Percentiles rank a stretch among this genome's conserved stretches.
Conservation (phyloP, 53 echinoderm and acorn worm genomes). For the Echinarachnius parma region DNA sequence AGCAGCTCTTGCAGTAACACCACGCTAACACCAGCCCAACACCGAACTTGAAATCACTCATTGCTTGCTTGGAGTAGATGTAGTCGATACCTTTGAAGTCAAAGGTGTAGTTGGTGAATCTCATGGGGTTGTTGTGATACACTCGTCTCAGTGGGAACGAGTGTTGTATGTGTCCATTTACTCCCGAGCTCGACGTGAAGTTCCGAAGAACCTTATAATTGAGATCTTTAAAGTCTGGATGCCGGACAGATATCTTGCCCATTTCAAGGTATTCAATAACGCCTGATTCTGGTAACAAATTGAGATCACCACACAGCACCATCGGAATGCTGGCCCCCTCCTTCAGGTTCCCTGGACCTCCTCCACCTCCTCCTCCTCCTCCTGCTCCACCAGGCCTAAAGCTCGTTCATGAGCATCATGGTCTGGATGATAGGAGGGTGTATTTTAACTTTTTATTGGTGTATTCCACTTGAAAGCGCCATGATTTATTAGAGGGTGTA, state of each 20-base stretch:
- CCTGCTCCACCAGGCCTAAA: conserved; percentile 84
- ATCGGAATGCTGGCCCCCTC: conserved; percentile 62
- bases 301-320: conserved; percentile 93
- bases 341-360: neutral
- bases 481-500: too few relatives aligned
- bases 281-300: conserved; percentile 98
- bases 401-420: conserved; percentile 99
- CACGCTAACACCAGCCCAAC: too few relatives aligned
- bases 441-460: too few relatives aligned
- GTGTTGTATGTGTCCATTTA: conserved; percentile 82
- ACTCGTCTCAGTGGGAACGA: conserved; percentile 79
- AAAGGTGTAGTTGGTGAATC: conserved; percentile 94
- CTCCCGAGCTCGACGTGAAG: conserved; percentile 76
- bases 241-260: conserved; percentile 80
- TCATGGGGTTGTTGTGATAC: conserved; percentile 82
- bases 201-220: conserved; percentile 87
- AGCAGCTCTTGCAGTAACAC: too few relatives aligned
- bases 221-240: conserved; percentile 97
- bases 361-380: conserved; percentile 1
- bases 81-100: conserved; percentile 99
- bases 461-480: too few relatives aligned
- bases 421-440: conserved; percentile 99
- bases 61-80: conserved; percentile 84
- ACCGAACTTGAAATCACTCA: too few relatives aligned
- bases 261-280: conserved; percentile 90